Percentiles rank a stretch among this genome's conserved stretches.
Conservation (phyloP, 2,113 vertebrate genomes). For the Mastomys coucha region DNA sequence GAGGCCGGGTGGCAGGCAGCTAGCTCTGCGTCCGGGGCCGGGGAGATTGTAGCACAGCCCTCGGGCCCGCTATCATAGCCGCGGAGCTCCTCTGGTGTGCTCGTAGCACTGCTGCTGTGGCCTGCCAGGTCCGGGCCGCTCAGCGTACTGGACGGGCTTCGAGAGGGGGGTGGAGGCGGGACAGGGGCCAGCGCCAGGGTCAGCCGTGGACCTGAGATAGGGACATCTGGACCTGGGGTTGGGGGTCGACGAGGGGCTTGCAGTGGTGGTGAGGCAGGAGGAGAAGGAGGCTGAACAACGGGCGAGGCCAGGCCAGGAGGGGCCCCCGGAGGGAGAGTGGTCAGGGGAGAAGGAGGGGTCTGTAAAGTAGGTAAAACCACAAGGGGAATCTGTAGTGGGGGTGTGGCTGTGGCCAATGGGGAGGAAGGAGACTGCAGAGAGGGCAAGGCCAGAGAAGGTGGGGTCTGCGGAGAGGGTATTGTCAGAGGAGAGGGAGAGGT, state of each 20-base stretch:
- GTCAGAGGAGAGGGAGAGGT: too few relatives aligned
- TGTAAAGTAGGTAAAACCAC: neutral
- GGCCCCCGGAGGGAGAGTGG: too few relatives aligned
- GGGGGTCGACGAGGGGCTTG: constrained; percentile 64
- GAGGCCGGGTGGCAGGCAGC: constrained; percentile 77
- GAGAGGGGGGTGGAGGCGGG: constrained; percentile 72
- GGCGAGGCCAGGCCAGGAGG: neutral
- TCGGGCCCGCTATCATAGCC: constrained; percentile 92
- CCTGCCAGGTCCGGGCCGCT: constrained; percentile 89
- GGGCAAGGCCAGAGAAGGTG: neutral
- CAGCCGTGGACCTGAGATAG: constrained; percentile 58
- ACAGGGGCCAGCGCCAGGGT: constrained; percentile 63
- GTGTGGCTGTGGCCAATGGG: neutral
- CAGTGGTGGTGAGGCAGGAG: neutral
- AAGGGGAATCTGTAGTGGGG: neutral
- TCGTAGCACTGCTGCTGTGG: constrained; percentile 90
- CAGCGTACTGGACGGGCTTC: constrained; percentile 86
- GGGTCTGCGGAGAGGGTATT: neutral
- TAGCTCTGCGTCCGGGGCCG: constrained; percentile 73
- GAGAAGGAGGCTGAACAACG: neutral
- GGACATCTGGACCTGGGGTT: constrained; percentile 73
- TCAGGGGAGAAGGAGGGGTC: neutral
- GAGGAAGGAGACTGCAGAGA: neutral
- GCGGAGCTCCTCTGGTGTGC: constrained; percentile 88
- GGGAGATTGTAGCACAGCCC: constrained; percentile 82